These are phyloP conservation scores for Epirrita christyi DNA, from an alignment of 2,888 invertebrate species.

Conservation along the genomic window DNA sequence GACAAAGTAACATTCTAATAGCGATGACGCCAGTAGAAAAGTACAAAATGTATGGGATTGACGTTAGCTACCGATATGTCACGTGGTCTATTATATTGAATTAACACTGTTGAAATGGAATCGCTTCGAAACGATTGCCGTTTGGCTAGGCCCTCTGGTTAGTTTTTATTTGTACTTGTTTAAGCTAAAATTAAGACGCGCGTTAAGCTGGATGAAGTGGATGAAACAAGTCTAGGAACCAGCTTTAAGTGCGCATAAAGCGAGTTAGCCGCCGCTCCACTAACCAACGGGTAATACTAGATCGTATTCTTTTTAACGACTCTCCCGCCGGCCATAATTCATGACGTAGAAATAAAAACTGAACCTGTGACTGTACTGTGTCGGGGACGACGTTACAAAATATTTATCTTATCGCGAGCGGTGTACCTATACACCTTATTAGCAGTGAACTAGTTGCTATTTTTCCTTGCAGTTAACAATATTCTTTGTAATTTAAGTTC, in stretches of 20 bases:
- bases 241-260: slow-evolving; percentile 79
- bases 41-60: too few species aligned
- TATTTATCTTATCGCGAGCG: slow-evolving; percentile 43
- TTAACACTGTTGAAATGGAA: too few species aligned
- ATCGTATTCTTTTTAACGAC: slow-evolving; percentile 77
- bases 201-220: slow-evolving; percentile 66
- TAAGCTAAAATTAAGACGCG: slow-evolving; percentile 72
- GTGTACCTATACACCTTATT: slow-evolving; percentile 32
- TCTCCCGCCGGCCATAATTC: slow-evolving; percentile 68
- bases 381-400: slow-evolving; percentile 43
- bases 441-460: slow-evolving; percentile 8
- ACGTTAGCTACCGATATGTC: too few species aligned
- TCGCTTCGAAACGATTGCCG: too few species aligned
- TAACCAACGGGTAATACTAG: slow-evolving; percentile 67
- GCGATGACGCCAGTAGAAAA: too few species aligned
- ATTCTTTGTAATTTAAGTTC: background rate
- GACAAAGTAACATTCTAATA: too few species aligned
- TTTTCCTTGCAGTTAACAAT: slow-evolving; percentile 2
- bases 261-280: slow-evolving; percentile 66
- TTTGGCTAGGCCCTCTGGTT: slow-evolving; percentile 33
- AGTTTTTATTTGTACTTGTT: slow-evolving; percentile 60
- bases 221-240: slow-evolving; percentile 72
- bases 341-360: slow-evolving; percentile 68
- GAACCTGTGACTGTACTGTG: slow-evolving; percentile 53
- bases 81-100: too few species aligned